phyloP scores from a whole-genome alignment of 2,113 vertebrate genomes.

The Pipra filicauda region DNA sequence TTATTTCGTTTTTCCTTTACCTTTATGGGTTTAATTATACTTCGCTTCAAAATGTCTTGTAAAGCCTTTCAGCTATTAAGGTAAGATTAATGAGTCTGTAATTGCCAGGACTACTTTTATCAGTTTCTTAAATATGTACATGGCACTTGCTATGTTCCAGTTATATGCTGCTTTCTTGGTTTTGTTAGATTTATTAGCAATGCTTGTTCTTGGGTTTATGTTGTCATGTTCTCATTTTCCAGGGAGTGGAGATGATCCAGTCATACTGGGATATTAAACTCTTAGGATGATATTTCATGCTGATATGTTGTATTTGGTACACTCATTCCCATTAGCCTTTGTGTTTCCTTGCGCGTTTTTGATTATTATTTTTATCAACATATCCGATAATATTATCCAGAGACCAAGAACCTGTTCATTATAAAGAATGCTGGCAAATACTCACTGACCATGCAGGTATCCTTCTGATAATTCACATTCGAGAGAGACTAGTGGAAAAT shows the following conservation, averaged over 20 bases:
- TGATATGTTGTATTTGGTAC: background rate
- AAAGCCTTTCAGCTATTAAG: background rate
- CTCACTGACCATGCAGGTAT: background rate
- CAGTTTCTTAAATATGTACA: background rate
- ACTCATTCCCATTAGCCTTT: background rate
- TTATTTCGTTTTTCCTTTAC: background rate
- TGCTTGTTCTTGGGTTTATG: background rate
- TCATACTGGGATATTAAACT: background rate
- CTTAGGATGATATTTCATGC: background rate
- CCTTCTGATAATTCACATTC: background rate
- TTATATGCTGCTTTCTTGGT: background rate
- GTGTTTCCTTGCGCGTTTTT: background rate
- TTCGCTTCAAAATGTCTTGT: background rate
- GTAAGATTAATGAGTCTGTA: background rate
- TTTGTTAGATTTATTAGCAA: background rate
- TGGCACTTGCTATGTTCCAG: background rate
- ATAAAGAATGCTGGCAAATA: background rate
- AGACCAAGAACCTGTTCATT: background rate
- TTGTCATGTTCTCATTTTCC: background rate
- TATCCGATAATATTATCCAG: background rate
- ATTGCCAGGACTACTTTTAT: background rate
- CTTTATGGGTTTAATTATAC: background rate
- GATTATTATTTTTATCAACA: background rate
- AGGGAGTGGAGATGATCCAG: background rate
- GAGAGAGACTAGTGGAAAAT: background rate